Evolutionary conservation across 35 echinoderm and acorn worm species (phyloP), one percentile per base, ranked within the genome.

Genomic region (Ptychodera flava): DNA sequence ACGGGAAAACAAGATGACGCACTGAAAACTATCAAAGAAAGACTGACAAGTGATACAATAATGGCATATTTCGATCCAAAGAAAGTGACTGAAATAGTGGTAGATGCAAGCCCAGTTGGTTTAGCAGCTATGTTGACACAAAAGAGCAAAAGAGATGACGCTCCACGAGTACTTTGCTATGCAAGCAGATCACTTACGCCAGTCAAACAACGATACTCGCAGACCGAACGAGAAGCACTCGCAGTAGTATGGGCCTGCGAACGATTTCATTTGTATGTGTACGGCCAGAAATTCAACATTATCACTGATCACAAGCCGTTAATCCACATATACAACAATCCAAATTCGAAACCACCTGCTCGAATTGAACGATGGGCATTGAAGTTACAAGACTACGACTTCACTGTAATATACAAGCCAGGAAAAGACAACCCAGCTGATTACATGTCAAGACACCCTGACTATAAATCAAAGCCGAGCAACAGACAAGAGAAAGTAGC

Each of bases 201-300:
- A 28, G 86, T 91, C 28, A 89, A 89, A 86, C 84, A 80, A 45
- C 82, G 38, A 31, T 92, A 89, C 32, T 92, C 78, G 14, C 87
- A 92, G 35, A 89, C 86, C 37, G 79, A 92, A 83, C 53, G 86
- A 0, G 90, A 92, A 92, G 87, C 64, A 31, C 87, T 95, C 16
- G 93, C 90, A 32, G 85, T 91, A 1, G 84, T 95, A 28, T 91
- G 87, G 77, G 86, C 36, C 76, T 85, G 87, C 83, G 93, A 91
- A 85, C 88, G 90, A 33, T 91, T 91, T 78, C 37, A 80, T 33
- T 37, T 91, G 37, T 94, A 91, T 79, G 37, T 89, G 6, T 77
- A 77, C 79, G 90, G 88, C 0, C 28, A 78, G 33, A 34, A 76
- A 36, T 87, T 91, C 45, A 78, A 1, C 27, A 52, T 91, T 34